Evolutionary conservation across 2,113 vertebrate genomes (phyloP).

Genomic region (Mellivora capensis): DNA sequence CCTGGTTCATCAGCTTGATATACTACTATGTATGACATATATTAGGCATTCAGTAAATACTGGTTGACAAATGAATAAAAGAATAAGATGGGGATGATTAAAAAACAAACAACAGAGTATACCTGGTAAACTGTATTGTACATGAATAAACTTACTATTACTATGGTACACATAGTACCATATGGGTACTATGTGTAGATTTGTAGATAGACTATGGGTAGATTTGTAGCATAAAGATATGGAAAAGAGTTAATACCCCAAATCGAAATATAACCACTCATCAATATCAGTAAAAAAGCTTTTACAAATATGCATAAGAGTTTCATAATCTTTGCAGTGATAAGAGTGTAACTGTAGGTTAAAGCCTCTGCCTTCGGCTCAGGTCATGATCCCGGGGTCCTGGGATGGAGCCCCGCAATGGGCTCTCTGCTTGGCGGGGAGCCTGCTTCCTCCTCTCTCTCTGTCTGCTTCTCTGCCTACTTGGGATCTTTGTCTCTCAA

Average conservation of each 20-base stretch:
- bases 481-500: too few relatives aligned
- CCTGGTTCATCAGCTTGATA: not conserved
- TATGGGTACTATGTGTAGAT: not conserved
- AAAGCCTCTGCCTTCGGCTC: not conserved
- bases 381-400: not conserved
- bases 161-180: not conserved
- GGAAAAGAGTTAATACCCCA: not conserved
- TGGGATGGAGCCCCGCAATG: too few relatives aligned
- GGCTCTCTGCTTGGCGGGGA: too few relatives aligned
- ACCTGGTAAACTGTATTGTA: not conserved
- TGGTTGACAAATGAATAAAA: conserved; percentile 9
- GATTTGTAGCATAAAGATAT: not conserved
- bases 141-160: not conserved
- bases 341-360: not conserved
- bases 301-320: conserved; percentile 2
- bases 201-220: not conserved
- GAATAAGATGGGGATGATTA: not conserved
- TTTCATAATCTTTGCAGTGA: conserved; percentile 17
- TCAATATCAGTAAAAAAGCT: not conserved
- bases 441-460: too few relatives aligned
- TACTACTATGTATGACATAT: not conserved
- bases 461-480: too few relatives aligned
- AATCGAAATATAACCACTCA: conserved; percentile 4
- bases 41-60: not conserved
- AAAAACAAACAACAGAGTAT: not conserved